These are phyloP conservation scores for Pterobdella sp. DNA, from an alignment of 2,888 invertebrate genomes.

Conservation along the genomic window DNA sequence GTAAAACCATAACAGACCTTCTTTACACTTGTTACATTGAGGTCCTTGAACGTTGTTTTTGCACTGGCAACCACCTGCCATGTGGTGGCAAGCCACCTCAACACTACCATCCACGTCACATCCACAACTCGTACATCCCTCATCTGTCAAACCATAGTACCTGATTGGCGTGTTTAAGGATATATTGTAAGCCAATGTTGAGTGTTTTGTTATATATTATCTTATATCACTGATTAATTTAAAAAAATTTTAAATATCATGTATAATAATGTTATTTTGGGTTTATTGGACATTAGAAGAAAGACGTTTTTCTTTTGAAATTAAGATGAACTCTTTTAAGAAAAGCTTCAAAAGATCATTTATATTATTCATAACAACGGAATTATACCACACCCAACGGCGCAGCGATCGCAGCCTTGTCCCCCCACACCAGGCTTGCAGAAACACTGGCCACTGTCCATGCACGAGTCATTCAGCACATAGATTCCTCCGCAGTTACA, in stretches of 20 bases:
- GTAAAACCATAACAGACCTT: slow-evolving; percentile 35
- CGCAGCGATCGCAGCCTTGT: slow-evolving; percentile 37
- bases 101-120: slow-evolving; percentile 39
- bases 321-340: too few species aligned
- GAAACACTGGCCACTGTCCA: slow-evolving; percentile 39
- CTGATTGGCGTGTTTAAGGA: slow-evolving; percentile 30
- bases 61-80: slow-evolving; percentile 40
- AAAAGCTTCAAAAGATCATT: too few species aligned
- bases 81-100: slow-evolving; percentile 36
- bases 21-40: slow-evolving; percentile 39
- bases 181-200: not conserved
- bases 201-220: not conserved
- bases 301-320: not conserved
- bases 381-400: slow-evolving; percentile 37
- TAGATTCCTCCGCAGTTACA: slow-evolving; percentile 39
- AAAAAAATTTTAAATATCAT: not conserved
- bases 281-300: not conserved
- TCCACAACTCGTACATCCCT: slow-evolving; percentile 40
- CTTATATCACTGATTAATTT: too few species aligned
- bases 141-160: slow-evolving; percentile 37
- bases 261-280: not conserved
- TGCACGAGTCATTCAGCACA: slow-evolving; percentile 38
- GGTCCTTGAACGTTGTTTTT: slow-evolving; percentile 35
- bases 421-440: slow-evolving; percentile 41
- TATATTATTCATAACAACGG: too few species aligned